Percentiles rank a stretch among this genome's conserved stretches.
Conservation (phyloP, 2,888 invertebrate genomes). For the Serripes groenlandicus region DNA sequence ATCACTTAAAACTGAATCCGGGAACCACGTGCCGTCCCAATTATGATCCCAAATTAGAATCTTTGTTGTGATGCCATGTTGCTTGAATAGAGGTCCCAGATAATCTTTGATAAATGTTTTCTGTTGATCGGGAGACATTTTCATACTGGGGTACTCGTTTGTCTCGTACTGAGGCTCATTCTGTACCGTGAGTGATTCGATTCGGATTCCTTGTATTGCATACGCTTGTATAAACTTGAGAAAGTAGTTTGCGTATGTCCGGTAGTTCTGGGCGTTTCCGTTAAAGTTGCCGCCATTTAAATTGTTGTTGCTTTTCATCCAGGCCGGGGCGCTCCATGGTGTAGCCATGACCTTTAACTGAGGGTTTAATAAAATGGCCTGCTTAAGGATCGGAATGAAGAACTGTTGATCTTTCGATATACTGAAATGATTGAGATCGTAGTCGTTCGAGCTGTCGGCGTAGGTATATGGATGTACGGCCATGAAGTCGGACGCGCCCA, state of each 20-base stretch:
- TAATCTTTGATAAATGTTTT: constrained; percentile 63
- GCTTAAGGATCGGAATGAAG: constrained; percentile 66
- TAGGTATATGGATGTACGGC: constrained; percentile 66
- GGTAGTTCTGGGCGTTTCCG: constrained; percentile 41
- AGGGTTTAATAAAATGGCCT: constrained; percentile 64
- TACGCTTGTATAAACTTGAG: constrained; percentile 68
- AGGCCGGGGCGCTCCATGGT: constrained; percentile 69
- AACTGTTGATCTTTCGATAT: constrained; percentile 64
- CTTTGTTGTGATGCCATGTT: constrained; percentile 63
- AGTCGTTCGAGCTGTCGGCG: constrained; percentile 58
- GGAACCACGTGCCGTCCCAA: constrained; percentile 63
- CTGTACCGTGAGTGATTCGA: constrained; percentile 62
- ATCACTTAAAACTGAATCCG: constrained; percentile 65
- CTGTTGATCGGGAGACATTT: constrained; percentile 59
- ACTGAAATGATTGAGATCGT: constrained; percentile 64
- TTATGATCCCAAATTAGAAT: constrained; percentile 70
- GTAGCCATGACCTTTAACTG: constrained; percentile 59
- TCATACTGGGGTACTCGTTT: constrained; percentile 69
- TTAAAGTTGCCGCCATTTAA: constrained; percentile 66
- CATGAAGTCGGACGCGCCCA: constrained; percentile 68
- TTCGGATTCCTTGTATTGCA: constrained; percentile 57
- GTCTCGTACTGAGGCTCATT: constrained; percentile 63
- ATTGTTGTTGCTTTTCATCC: constrained; percentile 66
- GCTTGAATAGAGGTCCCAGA: constrained; percentile 62
- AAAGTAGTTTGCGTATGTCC: constrained; percentile 64